Conservation (phyloP, 2,113 vertebrate genomes). For the Gavia stellata region DNA sequence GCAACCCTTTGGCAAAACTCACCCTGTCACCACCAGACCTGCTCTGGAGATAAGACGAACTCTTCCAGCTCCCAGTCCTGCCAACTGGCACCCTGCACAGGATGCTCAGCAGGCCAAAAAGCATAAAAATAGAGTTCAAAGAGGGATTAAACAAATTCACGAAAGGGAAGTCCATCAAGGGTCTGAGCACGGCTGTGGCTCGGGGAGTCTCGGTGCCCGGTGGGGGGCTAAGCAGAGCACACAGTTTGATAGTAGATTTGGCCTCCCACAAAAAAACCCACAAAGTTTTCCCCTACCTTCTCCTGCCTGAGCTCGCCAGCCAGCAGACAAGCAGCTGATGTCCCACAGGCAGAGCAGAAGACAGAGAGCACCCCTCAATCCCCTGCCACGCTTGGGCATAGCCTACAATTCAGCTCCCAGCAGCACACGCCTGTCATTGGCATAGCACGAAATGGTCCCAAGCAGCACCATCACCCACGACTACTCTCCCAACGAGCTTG, state of each 20-base stretch:
- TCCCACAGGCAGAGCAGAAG: not conserved
- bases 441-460: fast-evolving
- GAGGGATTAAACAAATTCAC: not conserved
- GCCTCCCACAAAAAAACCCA: not conserved
- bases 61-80: not conserved
- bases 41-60: constrained; percentile 10
- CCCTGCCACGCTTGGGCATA: fast-evolving
- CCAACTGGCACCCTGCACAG: constrained; percentile 30
- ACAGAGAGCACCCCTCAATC: not conserved
- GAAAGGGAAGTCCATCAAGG: not conserved
- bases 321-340: not conserved
- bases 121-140: not conserved
- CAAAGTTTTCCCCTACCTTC: not conserved
- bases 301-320: not conserved
- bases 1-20: not conserved
- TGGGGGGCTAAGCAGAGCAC: not conserved
- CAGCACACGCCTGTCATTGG: fast-evolving
- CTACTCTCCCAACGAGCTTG: fast-evolving
- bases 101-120: constrained; percentile 24
- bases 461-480: not conserved
- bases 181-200: not conserved
- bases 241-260: not conserved
- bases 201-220: fast-evolving
- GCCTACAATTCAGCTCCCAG: not conserved
- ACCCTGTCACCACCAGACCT: not conserved